Percentiles rank a stretch among this genome's conserved stretches.
phyloP scores from a whole-genome alignment of 2,888 invertebrate genomes.

The Andricus curvator region DNA sequence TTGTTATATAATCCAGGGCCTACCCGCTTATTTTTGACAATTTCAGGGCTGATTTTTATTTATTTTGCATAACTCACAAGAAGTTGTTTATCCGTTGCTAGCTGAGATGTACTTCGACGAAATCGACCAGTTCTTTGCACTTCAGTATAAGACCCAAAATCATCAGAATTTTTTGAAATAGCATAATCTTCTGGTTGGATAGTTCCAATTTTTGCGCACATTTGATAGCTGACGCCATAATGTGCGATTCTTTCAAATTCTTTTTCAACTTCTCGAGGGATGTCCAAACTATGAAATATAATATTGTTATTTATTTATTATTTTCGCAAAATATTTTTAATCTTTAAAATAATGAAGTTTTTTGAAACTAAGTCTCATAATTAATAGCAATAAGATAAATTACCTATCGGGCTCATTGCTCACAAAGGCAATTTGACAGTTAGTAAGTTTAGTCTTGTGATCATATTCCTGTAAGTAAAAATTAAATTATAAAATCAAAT shows the following conservation, averaged over 20 bases:
- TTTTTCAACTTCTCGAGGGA: neutral
- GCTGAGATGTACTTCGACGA: too few relatives aligned
- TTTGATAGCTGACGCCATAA: neutral
- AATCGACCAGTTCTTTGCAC: neutral
- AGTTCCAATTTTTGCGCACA: constrained; percentile 1
- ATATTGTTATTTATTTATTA: neutral
- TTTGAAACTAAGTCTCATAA: neutral
- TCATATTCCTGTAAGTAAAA: neutral
- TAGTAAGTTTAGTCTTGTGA: neutral
- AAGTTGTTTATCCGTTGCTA: neutral
- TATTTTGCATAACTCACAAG: neutral
- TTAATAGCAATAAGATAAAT: neutral
- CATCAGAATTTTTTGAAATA: neutral
- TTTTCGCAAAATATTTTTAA: too few relatives aligned
- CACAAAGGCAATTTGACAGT: neutral
- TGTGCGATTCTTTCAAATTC: neutral
- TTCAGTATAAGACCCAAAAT: neutral
- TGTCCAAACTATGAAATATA: neutral
- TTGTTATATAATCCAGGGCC: too few relatives aligned
- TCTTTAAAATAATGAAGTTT: too few relatives aligned
- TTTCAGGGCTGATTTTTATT: neutral
- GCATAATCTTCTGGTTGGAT: neutral
- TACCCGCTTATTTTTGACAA: too few relatives aligned
- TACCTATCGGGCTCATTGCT: neutral
- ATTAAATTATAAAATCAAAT: neutral